These are phyloP conservation scores for Euleptes europaea DNA, from an alignment of 2,113 vertebrate genomes.

Conservation along the genomic window DNA sequence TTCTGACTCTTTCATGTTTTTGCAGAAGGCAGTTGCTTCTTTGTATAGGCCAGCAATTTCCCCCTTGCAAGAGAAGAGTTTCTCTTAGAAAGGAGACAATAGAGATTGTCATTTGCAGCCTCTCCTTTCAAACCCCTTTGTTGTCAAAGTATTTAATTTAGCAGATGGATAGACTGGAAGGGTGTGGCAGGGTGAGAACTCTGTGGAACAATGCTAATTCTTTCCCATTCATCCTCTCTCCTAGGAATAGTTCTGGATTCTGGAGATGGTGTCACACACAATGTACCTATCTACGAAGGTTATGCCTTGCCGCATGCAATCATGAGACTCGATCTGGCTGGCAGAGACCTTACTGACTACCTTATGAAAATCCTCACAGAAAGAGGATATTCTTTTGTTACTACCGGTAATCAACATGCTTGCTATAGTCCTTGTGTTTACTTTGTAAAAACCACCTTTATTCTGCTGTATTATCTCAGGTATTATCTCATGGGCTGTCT, in stretches of 20 bases:
- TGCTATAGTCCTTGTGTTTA: background rate
- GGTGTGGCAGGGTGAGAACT: background rate
- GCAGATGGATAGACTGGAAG: background rate
- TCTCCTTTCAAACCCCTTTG: conserved; percentile 1
- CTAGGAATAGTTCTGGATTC: conserved; percentile 59
- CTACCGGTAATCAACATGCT: conserved; percentile 35
- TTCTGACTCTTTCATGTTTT: background rate
- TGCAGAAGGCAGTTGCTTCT: background rate
- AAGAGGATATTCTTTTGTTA: conserved; percentile 57
- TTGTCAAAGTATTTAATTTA: background rate
- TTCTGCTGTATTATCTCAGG: background rate
- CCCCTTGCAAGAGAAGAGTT: background rate
- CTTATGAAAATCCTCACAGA: conserved; percentile 62
- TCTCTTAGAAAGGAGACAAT: background rate
- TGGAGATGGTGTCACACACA: conserved; percentile 51
- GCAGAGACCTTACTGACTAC: conserved; percentile 57
- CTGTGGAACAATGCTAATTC: background rate
- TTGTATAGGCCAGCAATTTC: background rate
- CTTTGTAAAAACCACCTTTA: background rate
- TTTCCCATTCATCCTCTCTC: conserved; percentile 10
- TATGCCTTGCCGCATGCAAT: conserved; percentile 61
- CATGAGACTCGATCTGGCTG: conserved; percentile 49
- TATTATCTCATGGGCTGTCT: background rate
- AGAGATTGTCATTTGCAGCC: background rate
- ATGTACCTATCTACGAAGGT: conserved; percentile 53